Evolutionary conservation across 2,888 invertebrate genomes (phyloP).

Genomic region (Chrysopilus asiliformis): DNA sequence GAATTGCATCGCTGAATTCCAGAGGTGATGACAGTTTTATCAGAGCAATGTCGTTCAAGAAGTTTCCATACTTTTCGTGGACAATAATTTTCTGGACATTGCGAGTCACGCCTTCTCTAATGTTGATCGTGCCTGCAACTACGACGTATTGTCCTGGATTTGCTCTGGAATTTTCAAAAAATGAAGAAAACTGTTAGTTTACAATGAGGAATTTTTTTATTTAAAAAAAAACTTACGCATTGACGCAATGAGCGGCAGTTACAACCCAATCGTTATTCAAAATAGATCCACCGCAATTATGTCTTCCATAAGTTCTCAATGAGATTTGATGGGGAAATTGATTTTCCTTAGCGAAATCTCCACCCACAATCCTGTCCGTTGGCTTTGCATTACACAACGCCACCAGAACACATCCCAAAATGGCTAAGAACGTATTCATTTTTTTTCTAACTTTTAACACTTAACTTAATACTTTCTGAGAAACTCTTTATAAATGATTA

Average conservation of each 20-base stretch:
- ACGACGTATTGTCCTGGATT: slow-evolving; percentile 23
- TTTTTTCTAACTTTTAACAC: no score
- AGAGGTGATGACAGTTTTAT: slow-evolving; percentile 22
- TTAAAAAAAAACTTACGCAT: no score
- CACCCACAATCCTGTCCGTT: slow-evolving; percentile 31
- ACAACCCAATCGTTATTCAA: slow-evolving; percentile 25
- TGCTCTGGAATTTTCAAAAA: no score
- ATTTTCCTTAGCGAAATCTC: slow-evolving; percentile 25
- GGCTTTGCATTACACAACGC: no score
- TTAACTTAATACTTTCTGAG: no score
- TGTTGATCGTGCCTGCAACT: slow-evolving; percentile 25
- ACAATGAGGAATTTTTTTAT: no score
- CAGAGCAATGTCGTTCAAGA: slow-evolving; percentile 24
- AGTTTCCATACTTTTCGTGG: slow-evolving; percentile 21
- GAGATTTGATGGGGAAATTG: slow-evolving; percentile 33
- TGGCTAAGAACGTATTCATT: no score
- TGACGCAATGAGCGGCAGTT: slow-evolving; percentile 28
- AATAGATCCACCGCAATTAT: slow-evolving; percentile 27
- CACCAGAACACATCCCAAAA: no score
- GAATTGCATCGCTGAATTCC: slow-evolving; percentile 17
- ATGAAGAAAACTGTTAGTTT: no score
- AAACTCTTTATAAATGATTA: no score
- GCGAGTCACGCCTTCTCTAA: slow-evolving; percentile 21
- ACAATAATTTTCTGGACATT: slow-evolving; percentile 22
- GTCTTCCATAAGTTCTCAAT: slow-evolving; percentile 20